Base-by-base conservation (phyloP, 2,113 vertebrate genomes). In the Numenius arquata region DNA sequence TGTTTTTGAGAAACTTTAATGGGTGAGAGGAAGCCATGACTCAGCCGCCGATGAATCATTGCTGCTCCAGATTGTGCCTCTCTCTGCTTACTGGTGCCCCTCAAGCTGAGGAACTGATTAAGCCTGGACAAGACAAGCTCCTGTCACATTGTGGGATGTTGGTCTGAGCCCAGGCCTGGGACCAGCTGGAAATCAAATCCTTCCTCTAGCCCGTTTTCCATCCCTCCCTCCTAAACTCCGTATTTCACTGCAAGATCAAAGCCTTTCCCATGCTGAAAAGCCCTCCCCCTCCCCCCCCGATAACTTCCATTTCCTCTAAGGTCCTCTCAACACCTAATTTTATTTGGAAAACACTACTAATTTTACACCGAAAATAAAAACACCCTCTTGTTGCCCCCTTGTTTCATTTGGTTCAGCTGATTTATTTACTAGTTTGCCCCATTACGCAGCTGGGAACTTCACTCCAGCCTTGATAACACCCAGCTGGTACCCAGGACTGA, bases 21-120 rank as follows among this genome's bases (percentile, higher is more conserved):
- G 81, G 66, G 62, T 0, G 8, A 59, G 81, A 95, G 95, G 95
- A 97, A 96, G 94, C 89, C 1, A 2, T 96, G 95, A 96, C 93
- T 97, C 96, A 95, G 93, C 38, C 0, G 0, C 34, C 6, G 53
- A 48, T 95, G 95, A 97, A 73, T 96, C 91, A 95, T 74, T 20
- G 70, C 81, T 48, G 81, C 91, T 93, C 74, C 58, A 30, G 74
- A 85, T 96, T 61, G 36, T 2, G 0, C 2, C 0, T 16, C 73
- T 76, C 81, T 11, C 58, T 43, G 47, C 66, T 52, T 21, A 50
- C 67, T 86, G 63, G 40, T 94, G 83, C 67, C 86, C 86, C 79
- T 92, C 40, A 6, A 88, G 75, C 53, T 17, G 66, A 83, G 91
- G 15, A 65, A 52, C 22, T 4, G 3, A 48, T 27, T n/a, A 79